Evolutionary conservation across 2,113 vertebrate genomes (phyloP).

Genomic region (Hippocampus abdominalis): DNA sequence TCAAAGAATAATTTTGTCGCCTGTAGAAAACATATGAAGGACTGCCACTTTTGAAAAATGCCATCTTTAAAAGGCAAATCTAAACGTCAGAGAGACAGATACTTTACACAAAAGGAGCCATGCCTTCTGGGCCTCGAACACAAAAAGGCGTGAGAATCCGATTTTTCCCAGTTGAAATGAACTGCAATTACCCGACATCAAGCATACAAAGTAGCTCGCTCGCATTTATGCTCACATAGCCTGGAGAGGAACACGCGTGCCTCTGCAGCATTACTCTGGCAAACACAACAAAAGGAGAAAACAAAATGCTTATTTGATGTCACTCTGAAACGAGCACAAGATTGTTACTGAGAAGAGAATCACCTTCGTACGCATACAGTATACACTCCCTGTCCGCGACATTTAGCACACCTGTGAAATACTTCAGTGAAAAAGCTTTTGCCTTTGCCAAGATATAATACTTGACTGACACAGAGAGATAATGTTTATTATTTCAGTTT

Average conservation of each 20-base stretch:
- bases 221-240: constrained; percentile 38
- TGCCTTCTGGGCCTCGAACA: constrained; percentile 65
- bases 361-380: not conserved
- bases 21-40: constrained; percentile 61
- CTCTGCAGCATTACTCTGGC: constrained; percentile 43
- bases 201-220: constrained; percentile 46
- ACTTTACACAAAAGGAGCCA: constrained; percentile 52
- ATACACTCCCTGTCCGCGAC: not conserved
- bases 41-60: constrained; percentile 68
- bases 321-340: not conserved
- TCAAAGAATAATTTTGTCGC: constrained; percentile 56
- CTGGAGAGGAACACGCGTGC: constrained; percentile 45
- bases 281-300: constrained; percentile 12
- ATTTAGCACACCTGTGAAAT: not conserved
- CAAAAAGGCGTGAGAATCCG: constrained; percentile 53
- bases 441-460: not conserved
- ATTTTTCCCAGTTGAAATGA: constrained; percentile 61
- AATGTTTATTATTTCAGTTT: not conserved
- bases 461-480: not conserved
- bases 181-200: constrained; percentile 58
- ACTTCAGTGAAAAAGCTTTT: too few relatives aligned
- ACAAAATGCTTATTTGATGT: constrained; percentile 11
- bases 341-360: not conserved
- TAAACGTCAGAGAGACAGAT: constrained; percentile 72
- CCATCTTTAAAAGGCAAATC: constrained; percentile 66